These are phyloP conservation scores for Capromys pilorides DNA, from an alignment of 2,797 vertebrate species.

Conservation along the genomic window DNA sequence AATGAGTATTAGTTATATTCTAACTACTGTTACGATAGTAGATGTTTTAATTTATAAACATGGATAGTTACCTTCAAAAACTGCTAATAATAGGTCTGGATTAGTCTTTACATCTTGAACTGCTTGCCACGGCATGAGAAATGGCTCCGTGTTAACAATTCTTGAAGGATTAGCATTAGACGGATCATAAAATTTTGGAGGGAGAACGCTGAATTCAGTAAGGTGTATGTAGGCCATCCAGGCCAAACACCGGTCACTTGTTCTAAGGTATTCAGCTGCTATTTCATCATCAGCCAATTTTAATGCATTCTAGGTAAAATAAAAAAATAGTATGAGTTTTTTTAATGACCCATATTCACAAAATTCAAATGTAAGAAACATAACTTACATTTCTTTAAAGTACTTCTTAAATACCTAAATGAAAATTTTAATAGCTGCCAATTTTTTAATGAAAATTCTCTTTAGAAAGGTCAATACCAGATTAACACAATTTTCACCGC, in stretches of 20 bases:
- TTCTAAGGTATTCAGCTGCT: constrained; percentile 87
- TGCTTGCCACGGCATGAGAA: constrained; percentile 93
- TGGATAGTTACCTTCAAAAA: constrained; percentile 91
- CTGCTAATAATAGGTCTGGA: constrained; percentile 87
- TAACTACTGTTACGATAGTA: not conserved
- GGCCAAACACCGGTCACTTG: constrained; percentile 90
- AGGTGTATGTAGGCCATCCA: constrained; percentile 96
- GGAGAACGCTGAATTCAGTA: constrained; percentile 92
- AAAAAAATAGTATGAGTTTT: constrained; percentile 32
- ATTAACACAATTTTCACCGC: constrained; percentile 28
- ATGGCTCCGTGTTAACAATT: constrained; percentile 90
- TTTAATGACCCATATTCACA: not conserved
- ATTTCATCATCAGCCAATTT: constrained; percentile 86
- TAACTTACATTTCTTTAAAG: constrained; percentile 39
- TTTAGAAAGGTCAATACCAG: not conserved
- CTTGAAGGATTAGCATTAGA: constrained; percentile 90
- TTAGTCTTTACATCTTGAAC: constrained; percentile 89
- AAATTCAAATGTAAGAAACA: constrained; percentile 41
- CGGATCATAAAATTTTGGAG: constrained; percentile 91
- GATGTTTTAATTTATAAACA: constrained; percentile 38
- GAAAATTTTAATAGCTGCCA: constrained; percentile 36
- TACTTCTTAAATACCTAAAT: constrained; percentile 27
- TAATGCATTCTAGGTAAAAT: constrained; percentile 89
- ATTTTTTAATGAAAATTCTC: constrained; percentile 41
- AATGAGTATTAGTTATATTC: not conserved